Evolutionary conservation across 2,113 vertebrate genomes (phyloP), one percentile per base, ranked within the genome.

Genomic region (Limanda limanda): DNA sequence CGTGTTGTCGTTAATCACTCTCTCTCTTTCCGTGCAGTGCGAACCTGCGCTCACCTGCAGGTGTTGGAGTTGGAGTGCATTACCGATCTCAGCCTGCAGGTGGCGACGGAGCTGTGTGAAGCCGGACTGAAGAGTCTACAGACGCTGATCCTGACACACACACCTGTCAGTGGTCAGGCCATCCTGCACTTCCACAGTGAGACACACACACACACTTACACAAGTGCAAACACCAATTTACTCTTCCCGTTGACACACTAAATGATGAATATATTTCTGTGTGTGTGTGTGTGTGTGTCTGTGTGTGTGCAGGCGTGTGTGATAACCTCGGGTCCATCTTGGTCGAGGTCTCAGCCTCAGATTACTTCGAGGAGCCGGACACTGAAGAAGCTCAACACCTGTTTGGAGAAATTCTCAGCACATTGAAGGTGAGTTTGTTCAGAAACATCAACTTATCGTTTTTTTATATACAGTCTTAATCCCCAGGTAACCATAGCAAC

Each of bases 121-220:
- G 96, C 95, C 58, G 97, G 97, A 20, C 93, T 98, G 65, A 95
- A 93, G 79, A 95, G 95, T 3, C 91, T 99, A 76, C 95, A 96
- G 89, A 96, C 95, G 76, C 86, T 99, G 74, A 94, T 96, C 68
- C 92, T 99, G 70, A 96, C 93, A 0, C 96, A 96, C 87, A 96
- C 97, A 0, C 96, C 97, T 0, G 96, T 98, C 86, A 98, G 96
- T 42, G 95, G 96, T 14, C 97, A 97, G 86, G 96, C 96, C 72
- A 84, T 99, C 52, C 95, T 98, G 76, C 97, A 98, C 83, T 96
- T 99, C 91, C 95, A 97, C 91, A 95, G 97, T 98, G 90, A 96
- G 97, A 89, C 67, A 21, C 51, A 54, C 8, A 54, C 51, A 52
- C 18, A 52, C 48, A 9, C 18, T n/a, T n/a, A 1, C 51, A n/a